Evolutionary conservation across 2,797 vertebrate genomes (phyloP).

Genomic region (Coranthus polyacanthus): DNA sequence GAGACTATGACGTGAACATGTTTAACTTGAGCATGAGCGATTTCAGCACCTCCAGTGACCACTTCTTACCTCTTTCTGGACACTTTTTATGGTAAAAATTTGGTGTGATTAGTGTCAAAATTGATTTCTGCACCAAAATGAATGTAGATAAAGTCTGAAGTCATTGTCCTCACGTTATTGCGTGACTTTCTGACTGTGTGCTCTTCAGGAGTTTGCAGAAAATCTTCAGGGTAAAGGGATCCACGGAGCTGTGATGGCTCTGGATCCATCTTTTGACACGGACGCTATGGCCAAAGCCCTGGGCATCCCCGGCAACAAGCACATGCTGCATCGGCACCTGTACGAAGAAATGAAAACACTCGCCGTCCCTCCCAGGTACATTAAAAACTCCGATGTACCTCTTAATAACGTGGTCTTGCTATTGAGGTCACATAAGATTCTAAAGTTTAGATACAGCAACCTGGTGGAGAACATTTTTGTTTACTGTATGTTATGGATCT

Average conservation of each 20-base stretch:
- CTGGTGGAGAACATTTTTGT: neutral
- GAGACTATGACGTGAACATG: too few relatives aligned
- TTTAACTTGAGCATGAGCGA: too few relatives aligned
- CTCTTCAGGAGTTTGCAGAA: slow-evolving; percentile 87
- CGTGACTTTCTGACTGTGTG: neutral
- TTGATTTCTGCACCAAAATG: neutral
- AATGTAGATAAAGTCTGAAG: neutral
- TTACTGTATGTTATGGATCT: neutral
- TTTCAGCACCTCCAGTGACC: too few relatives aligned
- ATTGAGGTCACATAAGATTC: neutral
- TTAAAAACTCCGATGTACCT: neutral
- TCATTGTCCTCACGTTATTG: neutral
- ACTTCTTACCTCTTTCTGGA: too few relatives aligned
- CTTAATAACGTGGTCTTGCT: too few relatives aligned
- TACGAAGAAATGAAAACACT: slow-evolving; percentile 87
- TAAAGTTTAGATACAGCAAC: too few relatives aligned
- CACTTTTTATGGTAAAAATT: neutral
- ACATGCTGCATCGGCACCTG: slow-evolving; percentile 88
- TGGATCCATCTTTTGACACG: slow-evolving; percentile 88
- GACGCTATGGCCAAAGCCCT: slow-evolving; percentile 88
- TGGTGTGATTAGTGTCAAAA: slow-evolving; percentile 4
- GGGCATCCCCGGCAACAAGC: slow-evolving; percentile 86
- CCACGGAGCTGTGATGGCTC: slow-evolving; percentile 86
- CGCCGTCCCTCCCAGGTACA: slow-evolving; percentile 79
- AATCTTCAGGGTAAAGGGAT: slow-evolving; percentile 89